Conservation (phyloP, 2,113 vertebrate species). For the Ochotona princeps region DNA sequence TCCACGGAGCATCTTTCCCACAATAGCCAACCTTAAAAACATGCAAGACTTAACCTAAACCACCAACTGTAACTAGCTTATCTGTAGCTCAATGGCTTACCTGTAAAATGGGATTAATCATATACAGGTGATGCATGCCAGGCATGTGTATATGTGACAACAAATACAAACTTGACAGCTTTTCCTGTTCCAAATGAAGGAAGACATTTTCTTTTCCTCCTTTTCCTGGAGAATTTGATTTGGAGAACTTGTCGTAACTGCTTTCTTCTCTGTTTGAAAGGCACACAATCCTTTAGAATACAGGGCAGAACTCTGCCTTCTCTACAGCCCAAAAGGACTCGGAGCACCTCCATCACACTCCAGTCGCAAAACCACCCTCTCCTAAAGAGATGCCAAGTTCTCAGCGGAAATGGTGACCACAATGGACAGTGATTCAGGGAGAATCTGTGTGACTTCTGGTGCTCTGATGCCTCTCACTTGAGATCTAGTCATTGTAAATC, state of each 20-base stretch:
- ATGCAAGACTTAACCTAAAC: conserved; percentile 8
- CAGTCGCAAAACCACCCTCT: neutral
- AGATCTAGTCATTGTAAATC: neutral
- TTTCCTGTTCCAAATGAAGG: neutral
- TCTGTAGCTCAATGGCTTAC: neutral
- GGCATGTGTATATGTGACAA: neutral
- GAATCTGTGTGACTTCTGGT: neutral
- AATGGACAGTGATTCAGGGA: neutral
- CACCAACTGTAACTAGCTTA: conserved; percentile 9
- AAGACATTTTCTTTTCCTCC: neutral
- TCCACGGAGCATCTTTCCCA: neutral
- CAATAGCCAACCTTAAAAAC: neutral
- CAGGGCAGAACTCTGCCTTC: neutral
- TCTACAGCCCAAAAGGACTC: neutral
- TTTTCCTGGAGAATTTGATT: neutral
- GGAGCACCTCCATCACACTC: neutral
- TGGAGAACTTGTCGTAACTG: neutral
- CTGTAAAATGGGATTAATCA: neutral
- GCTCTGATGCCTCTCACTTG: neutral
- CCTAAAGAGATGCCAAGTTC: neutral
- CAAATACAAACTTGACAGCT: conserved; percentile 12
- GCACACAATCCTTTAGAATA: neutral
- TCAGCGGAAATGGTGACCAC: neutral
- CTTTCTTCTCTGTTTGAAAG: conserved; percentile 7
- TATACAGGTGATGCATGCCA: neutral